Evolutionary conservation across 30 jellyfish, hydroid and myxozoan genomes (phyloP).

Genomic region (Pelagia noctiluca): DNA sequence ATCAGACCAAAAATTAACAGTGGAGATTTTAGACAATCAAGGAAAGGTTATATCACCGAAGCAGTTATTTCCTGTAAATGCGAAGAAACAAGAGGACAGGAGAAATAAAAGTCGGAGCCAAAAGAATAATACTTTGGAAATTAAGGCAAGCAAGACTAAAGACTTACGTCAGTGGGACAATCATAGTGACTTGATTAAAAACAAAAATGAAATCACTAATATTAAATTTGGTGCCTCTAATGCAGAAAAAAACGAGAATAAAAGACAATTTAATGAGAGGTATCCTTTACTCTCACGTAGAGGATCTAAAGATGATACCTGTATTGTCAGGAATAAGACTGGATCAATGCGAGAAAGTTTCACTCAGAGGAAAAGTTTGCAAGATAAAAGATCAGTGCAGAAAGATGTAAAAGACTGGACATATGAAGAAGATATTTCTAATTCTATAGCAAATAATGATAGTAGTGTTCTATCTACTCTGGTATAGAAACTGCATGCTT

Average conservation of each 20-base stretch:
- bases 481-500: too few relatives aligned
- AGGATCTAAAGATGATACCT: conserved; percentile 44
- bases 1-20: too few relatives aligned
- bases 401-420: conserved; percentile 4
- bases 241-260: background rate
- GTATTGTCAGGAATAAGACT: background rate
- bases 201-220: background rate
- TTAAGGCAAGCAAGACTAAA: background rate
- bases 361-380: conserved; percentile 3
- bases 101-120: too few relatives aligned
- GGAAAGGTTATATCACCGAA: too few relatives aligned
- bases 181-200: background rate
- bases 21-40: too few relatives aligned
- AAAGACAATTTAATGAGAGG: background rate
- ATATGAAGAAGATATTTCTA: too few relatives aligned
- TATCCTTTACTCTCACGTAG: conserved; percentile 14
- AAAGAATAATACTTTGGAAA: too few relatives aligned
- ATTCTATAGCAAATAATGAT: too few relatives aligned
- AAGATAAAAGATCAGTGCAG: background rate
- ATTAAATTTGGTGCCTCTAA: background rate
- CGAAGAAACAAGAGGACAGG: too few relatives aligned
- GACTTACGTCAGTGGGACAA: background rate
- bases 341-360: background rate
- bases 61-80: too few relatives aligned
- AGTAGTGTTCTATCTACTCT: too few relatives aligned